Base-by-base conservation (phyloP, 2,113 vertebrate genomes). In the Cyprinus carpio region DNA sequence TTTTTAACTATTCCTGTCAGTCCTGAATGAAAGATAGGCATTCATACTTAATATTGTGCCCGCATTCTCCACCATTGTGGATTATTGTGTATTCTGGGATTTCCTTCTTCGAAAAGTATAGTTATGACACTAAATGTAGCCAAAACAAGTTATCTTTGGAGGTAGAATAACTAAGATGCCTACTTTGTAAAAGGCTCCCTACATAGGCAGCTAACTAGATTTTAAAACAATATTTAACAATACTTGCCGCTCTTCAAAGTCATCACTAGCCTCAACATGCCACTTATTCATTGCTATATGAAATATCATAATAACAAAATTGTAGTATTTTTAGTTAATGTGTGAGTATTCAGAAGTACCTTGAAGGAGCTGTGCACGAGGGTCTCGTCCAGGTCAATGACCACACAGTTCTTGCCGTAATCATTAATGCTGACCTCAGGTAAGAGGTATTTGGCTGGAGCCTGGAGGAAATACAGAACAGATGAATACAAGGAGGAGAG, bases 321-420 rank as follows among this genome's bases (percentile, higher is more conserved):
- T 13, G 15, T 51, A 49, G 1, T 60, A 37, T 84, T 43, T 51
- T 10, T 43, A 11, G 6, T 29, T 4, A 0, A 18, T 56, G 4
- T 56, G 29, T 84, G 25, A 29, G 62, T 75, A 13, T 40, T 40
- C 75, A 51, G 23, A 86, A 84, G 88, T 96, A 99, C 98, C 98
- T 99, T 99, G 93, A 99, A 99, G 88, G 98, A 99, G 94, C 98
- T 99, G 96, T 99, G 98, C 49, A 99, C 98, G 88, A 99, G 93
- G 49, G 98, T 99, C 92, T 99, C 98, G 82, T 99, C 98, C 91
- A 99, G 93, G 93, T 99, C 98, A 89, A 99, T 99, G 93, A 99
- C 98, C 94, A 99, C 97, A 87, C 98, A 99, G 91, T 96, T 99
- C 95, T 96, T 99, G 86, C 97, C 95, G 34, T 96, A 96, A 92